Evolutionary conservation across 1,140 invertebrate species (phyloP), one percentile per base, ranked within the genome.

Genomic region (Cotesia chilonis): DNA sequence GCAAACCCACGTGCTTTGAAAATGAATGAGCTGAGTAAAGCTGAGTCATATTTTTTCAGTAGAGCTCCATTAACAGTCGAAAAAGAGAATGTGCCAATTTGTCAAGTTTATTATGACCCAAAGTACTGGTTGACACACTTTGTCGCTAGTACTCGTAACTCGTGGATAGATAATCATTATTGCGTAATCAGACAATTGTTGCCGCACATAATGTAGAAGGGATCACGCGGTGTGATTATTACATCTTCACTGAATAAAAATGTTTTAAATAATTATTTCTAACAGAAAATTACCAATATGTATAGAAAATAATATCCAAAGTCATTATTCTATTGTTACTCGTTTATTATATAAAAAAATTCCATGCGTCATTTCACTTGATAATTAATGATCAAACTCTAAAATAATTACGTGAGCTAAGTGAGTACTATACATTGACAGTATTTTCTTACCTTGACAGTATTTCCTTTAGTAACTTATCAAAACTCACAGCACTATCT

Each of bases 121-220:
- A 68, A 68, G 54, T 17, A 54, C 64, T 41, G 38, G 70, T 60
- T 61, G 64, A 72, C 70, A 72, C 51, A 72, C 70, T 72, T 67
- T 66, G 52, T 66, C 63, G 61, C 70, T 65, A 20, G 66, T 68
- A 51, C 66, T 68, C 41, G 51, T 20, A 68, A 66, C 70, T 71
- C 65, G 47, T 65, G 28, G 55, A 57, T 47, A 67, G 63, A 72
- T 72, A 72, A 72, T 67, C 52, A 51, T 54, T 5, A 54, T 72
- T 72, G 70, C 64, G 64, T 60, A 72, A 72, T 64, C 37, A 41
- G 60, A 71, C 64, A 66, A 72, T 72, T 72, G 70, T 67, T 72
- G 63, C 70, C 54, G 64, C 55, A 72, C 64, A 5, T 47, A 17
- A 63, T 36, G 51, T 54, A 55, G 51, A 28, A 54, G 51, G 66